Evolutionary conservation across 2,888 invertebrate species (phyloP).

Genomic region (Drosophila pseudotalamancana): DNA sequence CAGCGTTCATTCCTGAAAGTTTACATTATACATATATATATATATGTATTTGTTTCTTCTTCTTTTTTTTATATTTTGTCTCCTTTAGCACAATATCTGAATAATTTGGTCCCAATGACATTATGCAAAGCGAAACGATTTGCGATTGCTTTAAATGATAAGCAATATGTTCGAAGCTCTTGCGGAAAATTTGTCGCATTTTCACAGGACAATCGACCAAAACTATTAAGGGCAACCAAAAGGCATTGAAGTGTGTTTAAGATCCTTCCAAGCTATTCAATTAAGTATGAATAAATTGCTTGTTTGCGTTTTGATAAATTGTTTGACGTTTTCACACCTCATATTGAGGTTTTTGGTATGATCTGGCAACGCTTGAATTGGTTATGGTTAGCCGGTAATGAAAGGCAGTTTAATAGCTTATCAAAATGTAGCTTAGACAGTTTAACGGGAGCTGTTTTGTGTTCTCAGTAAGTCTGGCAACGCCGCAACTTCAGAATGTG

Average conservation of each 20-base stretch:
- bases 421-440: not conserved
- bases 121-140: constrained; percentile 77
- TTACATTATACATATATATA: constrained; percentile 13
- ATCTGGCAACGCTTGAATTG: constrained; percentile 10
- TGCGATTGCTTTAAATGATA: constrained; percentile 77
- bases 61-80: not conserved
- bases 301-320: constrained; percentile 9
- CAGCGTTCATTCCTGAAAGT: constrained; percentile 17
- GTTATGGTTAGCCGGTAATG: no score
- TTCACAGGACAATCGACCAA: not conserved
- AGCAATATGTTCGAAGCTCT: constrained; percentile 61
- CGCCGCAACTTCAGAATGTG: no score
- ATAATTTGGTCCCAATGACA: constrained; percentile 59
- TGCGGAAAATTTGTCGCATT: constrained; percentile 1
- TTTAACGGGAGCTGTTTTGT: no score
- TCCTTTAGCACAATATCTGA: constrained; percentile 56
- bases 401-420: not conserved
- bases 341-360: not conserved
- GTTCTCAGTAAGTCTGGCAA: no score
- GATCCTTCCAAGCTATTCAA: constrained; percentile 4
- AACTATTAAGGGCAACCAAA: constrained; percentile 8
- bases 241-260: constrained; percentile 20
- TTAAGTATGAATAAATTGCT: constrained; percentile 8
- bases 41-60: not conserved
- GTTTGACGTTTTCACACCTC: not conserved